Percentiles rank a stretch among this genome's conserved stretches.
These are phyloP conservation scores for Agrilus mali DNA, from an alignment of 2,888 invertebrate genomes.

Conservation along the genomic window DNA sequence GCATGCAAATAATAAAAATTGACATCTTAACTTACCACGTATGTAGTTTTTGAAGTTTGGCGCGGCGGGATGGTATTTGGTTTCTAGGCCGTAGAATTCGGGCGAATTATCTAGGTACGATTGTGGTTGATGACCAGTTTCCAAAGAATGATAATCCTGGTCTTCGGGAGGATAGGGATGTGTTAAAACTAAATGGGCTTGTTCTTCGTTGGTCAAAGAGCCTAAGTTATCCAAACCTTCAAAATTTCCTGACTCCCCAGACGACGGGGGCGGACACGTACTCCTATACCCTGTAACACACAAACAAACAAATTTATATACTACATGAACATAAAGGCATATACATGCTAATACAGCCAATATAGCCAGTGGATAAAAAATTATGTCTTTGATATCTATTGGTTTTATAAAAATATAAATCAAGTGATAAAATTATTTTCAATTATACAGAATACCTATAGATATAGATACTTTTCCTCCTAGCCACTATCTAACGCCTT, in stretches of 20 bases:
- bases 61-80: slow-evolving; percentile 56
- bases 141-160: slow-evolving; percentile 42
- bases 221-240: slow-evolving; percentile 35
- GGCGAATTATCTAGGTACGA: slow-evolving; percentile 57
- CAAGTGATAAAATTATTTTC: too few species aligned
- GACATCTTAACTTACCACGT: slow-evolving; percentile 40
- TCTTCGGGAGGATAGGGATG: slow-evolving; percentile 43
- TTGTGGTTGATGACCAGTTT: slow-evolving; percentile 40
- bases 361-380: too few species aligned
- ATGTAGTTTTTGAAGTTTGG: slow-evolving; percentile 59
- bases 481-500: too few species aligned
- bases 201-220: slow-evolving; percentile 36
- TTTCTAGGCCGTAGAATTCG: slow-evolving; percentile 56
- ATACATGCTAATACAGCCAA: too few species aligned
- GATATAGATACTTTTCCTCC: too few species aligned
- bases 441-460: too few species aligned
- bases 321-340: too few species aligned
- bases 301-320: too few species aligned
- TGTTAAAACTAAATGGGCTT: slow-evolving; percentile 21
- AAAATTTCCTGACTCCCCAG: slow-evolving; percentile 43
- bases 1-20: too few species aligned
- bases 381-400: too few species aligned
- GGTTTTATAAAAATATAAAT: too few species aligned
- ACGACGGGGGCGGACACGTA: slow-evolving; percentile 37
- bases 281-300: slow-evolving; percentile 24